These are phyloP conservation scores for Dermochelys coriacea DNA, from an alignment of 2,797 vertebrate species.

Conservation along the genomic window DNA sequence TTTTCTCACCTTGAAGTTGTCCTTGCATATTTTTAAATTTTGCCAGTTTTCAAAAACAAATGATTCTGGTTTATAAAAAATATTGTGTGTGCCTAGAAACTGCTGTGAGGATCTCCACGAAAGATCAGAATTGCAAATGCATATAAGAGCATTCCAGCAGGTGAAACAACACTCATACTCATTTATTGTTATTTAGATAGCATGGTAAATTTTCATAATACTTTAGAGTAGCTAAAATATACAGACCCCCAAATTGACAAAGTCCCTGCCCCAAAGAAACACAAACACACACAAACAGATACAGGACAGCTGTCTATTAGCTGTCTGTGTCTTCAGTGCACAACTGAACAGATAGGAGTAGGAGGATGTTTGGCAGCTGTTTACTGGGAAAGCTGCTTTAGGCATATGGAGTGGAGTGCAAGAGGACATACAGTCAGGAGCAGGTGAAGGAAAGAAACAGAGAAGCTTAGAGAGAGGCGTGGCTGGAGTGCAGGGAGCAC, in stretches of 20 bases:
- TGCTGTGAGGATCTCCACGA: not conserved
- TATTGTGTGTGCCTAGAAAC: not conserved
- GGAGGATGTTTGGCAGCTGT: not conserved
- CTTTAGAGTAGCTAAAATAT: conserved; percentile 40
- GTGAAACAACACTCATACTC: not conserved
- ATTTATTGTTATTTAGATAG: not conserved
- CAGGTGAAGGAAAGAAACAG: conserved; percentile 24
- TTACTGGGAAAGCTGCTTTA: not conserved
- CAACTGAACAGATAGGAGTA: not conserved
- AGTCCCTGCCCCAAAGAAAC: not conserved
- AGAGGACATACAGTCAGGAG: not conserved
- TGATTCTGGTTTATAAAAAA: not conserved
- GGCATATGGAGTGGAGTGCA: not conserved
- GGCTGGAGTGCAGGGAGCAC: not conserved
- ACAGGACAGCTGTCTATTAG: not conserved
- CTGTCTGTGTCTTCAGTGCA: not conserved
- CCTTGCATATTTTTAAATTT: not conserved
- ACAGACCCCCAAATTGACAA: not conserved
- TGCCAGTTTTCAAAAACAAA: not conserved
- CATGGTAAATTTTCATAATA: not conserved
- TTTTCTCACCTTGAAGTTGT: not conserved
- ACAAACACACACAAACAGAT: conserved; percentile 26
- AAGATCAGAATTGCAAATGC: not conserved
- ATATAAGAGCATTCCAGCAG: not conserved
- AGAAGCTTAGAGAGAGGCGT: conserved; percentile 7